These are phyloP conservation scores for Lagria hirta DNA, from an alignment of 2,888 invertebrate species.

Conservation along the genomic window DNA sequence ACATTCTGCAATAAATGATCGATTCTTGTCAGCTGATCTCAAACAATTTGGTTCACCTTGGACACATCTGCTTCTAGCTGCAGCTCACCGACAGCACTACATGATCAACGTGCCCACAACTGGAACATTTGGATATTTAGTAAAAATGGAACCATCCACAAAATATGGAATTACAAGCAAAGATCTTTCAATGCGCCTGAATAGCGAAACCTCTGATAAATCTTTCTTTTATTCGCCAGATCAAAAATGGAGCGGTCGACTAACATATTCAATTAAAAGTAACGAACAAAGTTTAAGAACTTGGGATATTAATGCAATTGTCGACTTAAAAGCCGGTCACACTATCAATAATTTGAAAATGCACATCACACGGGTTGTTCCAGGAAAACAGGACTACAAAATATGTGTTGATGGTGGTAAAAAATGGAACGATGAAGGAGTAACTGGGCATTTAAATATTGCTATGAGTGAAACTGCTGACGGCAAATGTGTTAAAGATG, in stretches of 20 bases:
- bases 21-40: conserved; percentile 1
- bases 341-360: conserved; percentile 40
- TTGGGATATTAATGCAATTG: conserved; percentile 46
- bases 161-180: conserved; percentile 38
- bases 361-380: conserved; percentile 42
- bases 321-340: conserved; percentile 44
- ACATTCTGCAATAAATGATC: conserved; percentile 2
- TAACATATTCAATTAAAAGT: conserved; percentile 44
- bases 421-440: conserved; percentile 41
- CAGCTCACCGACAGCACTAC: conserved; percentile 18
- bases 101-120: conserved; percentile 24
- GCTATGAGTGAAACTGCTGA: conserved; percentile 43
- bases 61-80: conserved; percentile 16
- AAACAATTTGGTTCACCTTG: conserved; percentile 20
- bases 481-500: conserved; percentile 43
- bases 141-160: conserved; percentile 28
- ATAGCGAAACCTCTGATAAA: conserved; percentile 33
- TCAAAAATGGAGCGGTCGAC: conserved; percentile 37
- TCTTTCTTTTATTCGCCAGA: conserved; percentile 30
- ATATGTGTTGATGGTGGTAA: conserved; percentile 50
- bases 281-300: conserved; percentile 40
- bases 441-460: conserved; percentile 42
- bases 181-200: conserved; percentile 41
- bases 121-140: conserved; percentile 27
- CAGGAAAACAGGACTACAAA: conserved; percentile 47